Base-by-base conservation (phyloP, 2,888 invertebrate genomes). In the Tribolium freemani region DNA sequence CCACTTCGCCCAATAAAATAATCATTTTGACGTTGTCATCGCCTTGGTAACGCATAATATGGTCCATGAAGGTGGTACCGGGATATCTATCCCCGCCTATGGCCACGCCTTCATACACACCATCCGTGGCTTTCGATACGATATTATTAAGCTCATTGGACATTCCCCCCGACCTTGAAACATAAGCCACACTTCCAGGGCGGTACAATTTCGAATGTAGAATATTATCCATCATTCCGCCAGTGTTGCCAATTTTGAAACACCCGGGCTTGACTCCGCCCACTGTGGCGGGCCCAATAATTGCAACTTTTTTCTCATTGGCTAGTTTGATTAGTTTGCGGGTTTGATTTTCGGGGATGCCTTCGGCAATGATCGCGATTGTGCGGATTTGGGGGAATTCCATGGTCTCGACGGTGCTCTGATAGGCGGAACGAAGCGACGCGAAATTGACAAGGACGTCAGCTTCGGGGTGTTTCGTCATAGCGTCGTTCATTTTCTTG, bases 191-290 rank as follows among this genome's bases (percentile, higher is more conserved):
- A 83, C 98, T 93, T 81, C 99, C 99, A 0, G 98, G 94, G 26
- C 99, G 89, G 88, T 99, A 99, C 9, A 99, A 90, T 86, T 98
- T 98, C 77, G 98, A 98, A 84, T 98, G 96, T 0, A 99, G 88
- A 78, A 99, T 98, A 85, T 99, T 99, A 86, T 99, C 99, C 90
- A 99, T 94, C 99, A 99, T 99, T 71, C 99, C 99, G 9, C 99
- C 99, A 0, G 99, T 99, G 89, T 99, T 99, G 68, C 98, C 98
- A 80, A 99, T 99, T 88, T 99, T 99, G 88, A 99, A 98, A 86
- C 98, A 97, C 0, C 99, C 99, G 0, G 99, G 99, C 82, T 99
- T 98, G 69, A 99, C 94, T 3, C 99, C 99, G 56, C 99, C 99
- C 46, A 99, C 96, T 0, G 96, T 96, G 0, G 98, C 98, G 0